phyloP scores from a whole-genome alignment of 2,113 vertebrate species.

The Cranoglanis bouderius region DNA sequence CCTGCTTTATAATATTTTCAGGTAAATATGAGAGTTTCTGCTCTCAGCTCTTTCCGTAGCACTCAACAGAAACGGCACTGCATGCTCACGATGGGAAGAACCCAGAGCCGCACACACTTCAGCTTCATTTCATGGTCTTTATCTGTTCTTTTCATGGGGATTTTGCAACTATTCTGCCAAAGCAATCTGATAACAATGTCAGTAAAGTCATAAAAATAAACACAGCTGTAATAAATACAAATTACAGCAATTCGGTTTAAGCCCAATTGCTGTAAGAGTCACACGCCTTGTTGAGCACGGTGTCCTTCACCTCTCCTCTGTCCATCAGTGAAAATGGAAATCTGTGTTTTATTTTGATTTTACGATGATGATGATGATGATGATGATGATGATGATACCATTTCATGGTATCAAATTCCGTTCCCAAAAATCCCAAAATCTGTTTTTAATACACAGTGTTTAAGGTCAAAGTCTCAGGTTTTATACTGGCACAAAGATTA shows the following conservation, averaged over 20 bases:
- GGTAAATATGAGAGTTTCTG: background rate
- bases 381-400: background rate
- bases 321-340: background rate
- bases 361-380: background rate
- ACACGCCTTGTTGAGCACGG: background rate
- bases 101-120: background rate
- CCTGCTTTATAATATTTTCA: background rate
- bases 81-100: background rate
- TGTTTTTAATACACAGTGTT: background rate
- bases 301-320: background rate
- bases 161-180: background rate
- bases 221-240: background rate
- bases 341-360: background rate
- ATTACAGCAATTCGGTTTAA: background rate
- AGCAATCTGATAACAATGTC: background rate
- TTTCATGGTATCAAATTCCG: background rate
- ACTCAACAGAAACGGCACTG: background rate
- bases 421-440: background rate
- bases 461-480: slow-evolving; percentile 4
- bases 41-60: background rate
- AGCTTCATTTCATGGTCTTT: background rate
- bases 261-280: background rate
- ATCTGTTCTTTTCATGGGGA: background rate
- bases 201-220: background rate
- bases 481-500: background rate